Evolutionary conservation across 2,113 vertebrate genomes (phyloP), one percentile per base, ranked within the genome.

Genomic region (Lophotis ruficrista): DNA sequence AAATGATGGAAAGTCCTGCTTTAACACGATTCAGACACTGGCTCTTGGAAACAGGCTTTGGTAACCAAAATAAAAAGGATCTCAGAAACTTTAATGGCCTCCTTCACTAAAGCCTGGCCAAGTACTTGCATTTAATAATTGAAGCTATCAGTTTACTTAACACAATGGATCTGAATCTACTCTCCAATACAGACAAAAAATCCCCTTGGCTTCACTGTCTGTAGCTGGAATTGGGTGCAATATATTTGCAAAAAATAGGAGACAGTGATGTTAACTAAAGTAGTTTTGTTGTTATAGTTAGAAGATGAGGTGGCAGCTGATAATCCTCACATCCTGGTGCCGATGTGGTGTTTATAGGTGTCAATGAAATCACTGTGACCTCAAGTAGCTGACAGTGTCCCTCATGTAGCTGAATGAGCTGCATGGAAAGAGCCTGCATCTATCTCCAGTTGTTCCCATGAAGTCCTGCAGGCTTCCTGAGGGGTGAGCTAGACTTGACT

Each of bases 41-140:
- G 47, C 28, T 95, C 91, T 94, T 95, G 77, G 96, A 97, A 96
- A 94, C 95, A 64, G 77, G 61, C 69, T 69, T 96, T 92, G 80
- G 96, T 96, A 96, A 96, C 96, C 91, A 96, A 95, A 97, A 97
- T 94, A 96, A 97, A 96, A 96, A 89, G 57, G 30, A 78, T 79
- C 91, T 94, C 81, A 76, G 69, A 90, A 90, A 94, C 61, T 89
- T 93, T 84, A 87, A 92, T 66, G 83, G 66, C 31, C 69, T 84
- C 77, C 73, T 82, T 89, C 69, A 92, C 86, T 85, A 87, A 89
- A 94, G 70, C 66, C 69, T 76, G 81, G 87, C 83, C 92, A 96
- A 94, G n/a, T 79, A 82, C 65, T 94, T 69, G 41, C 61, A 62
- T 94, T 87, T 95, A 92, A 94, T 94, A 97, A 93, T 76, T 84